Evolutionary conservation across 2,888 invertebrate species (phyloP).

Genomic region (Miltochrista miniata): DNA sequence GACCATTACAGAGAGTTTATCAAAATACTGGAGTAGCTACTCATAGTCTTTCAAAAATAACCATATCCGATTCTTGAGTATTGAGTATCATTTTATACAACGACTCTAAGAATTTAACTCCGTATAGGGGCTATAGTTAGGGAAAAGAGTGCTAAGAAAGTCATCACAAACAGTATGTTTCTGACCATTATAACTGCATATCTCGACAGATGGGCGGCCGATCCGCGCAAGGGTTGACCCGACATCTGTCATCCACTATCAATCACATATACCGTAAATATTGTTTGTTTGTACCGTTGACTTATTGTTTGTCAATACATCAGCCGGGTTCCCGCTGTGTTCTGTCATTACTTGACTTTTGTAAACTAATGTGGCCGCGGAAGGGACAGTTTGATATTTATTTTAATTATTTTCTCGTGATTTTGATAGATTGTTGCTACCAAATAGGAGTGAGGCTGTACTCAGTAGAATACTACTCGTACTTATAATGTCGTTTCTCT

Average conservation of each 20-base stretch:
- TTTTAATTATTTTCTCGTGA: constrained; percentile 32
- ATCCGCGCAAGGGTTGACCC: constrained; percentile 67
- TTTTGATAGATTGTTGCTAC: constrained; percentile 14
- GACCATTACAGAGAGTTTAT: no score
- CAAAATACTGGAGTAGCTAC: no score
- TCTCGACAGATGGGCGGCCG: constrained; percentile 67
- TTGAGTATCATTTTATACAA: no score
- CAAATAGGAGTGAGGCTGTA: constrained; percentile 11
- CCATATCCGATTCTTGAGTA: no score
- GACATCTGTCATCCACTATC: constrained; percentile 76
- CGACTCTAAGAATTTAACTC: no score
- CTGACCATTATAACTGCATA: constrained; percentile 54
- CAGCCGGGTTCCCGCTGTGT: constrained; percentile 60
- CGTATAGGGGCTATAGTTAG: constrained; percentile 10
- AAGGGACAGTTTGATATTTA: constrained; percentile 30
- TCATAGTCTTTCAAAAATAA: no score
- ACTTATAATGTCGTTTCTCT: no score
- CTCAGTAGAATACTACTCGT: no score
- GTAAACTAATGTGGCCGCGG: constrained; percentile 33
- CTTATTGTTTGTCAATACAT: constrained; percentile 68
- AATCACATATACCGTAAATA: constrained; percentile 73
- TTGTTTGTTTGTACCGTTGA: constrained; percentile 66
- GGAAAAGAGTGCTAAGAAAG: constrained; percentile 25
- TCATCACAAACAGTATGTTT: constrained; percentile 36
- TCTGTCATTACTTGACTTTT: constrained; percentile 54